Conservation (phyloP, 1,140 invertebrate species). For the Thaumatotibia leucotreta region DNA sequence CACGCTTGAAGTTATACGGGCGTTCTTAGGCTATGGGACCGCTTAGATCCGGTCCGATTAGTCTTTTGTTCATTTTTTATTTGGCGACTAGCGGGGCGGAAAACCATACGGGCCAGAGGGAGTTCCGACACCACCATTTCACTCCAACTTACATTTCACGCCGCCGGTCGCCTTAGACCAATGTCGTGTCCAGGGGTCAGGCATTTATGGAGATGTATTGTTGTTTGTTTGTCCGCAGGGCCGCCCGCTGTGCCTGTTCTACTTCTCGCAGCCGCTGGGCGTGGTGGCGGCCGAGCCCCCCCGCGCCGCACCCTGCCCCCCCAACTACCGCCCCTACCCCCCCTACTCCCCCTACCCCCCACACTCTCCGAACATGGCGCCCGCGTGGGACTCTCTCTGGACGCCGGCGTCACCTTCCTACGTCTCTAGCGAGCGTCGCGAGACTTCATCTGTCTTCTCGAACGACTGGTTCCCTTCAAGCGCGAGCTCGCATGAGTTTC, state of each 20-base stretch:
- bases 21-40: no score
- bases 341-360: slow-evolving; percentile 34
- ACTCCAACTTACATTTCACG: no score
- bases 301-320: slow-evolving; percentile 39
- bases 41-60: no score
- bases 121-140: no score
- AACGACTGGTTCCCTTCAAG: slow-evolving; percentile 50
- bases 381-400: slow-evolving; percentile 21
- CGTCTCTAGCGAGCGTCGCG: slow-evolving; percentile 28
- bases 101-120: no score
- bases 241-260: slow-evolving; percentile 69
- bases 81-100: no score
- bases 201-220: no score
- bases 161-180: no score
- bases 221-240: slow-evolving; percentile 42
- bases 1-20: no score
- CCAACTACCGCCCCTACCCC: no score
- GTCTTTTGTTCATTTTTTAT: no score
- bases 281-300: slow-evolving; percentile 49
- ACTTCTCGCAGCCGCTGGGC: slow-evolving; percentile 74
- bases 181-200: no score
- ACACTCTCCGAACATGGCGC: slow-evolving; percentile 19
- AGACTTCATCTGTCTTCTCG: slow-evolving; percentile 47
- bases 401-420: background rate
- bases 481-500: slow-evolving; percentile 28